Percentiles rank a stretch among this genome's conserved stretches.
Evolutionary conservation across 2,797 vertebrate species (phyloP).

Genomic region (Coluber constrictor): DNA sequence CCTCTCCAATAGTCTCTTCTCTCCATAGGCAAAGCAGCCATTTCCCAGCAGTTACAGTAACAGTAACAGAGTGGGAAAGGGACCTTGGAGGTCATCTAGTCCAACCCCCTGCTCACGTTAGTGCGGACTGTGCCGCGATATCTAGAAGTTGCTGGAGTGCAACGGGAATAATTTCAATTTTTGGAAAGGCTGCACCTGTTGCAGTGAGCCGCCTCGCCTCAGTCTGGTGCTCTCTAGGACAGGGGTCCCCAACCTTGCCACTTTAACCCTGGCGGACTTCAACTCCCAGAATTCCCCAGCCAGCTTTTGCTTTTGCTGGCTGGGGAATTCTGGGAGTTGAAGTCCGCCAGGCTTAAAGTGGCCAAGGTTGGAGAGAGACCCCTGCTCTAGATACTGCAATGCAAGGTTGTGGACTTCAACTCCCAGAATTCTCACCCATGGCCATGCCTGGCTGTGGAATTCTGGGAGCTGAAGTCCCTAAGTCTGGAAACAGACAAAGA

Average conservation of each 20-base stretch:
- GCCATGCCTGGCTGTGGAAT: neutral
- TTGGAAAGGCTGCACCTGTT: neutral
- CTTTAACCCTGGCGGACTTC: too few species aligned
- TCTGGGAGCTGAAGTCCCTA: neutral
- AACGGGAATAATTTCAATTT: neutral
- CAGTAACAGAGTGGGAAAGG: too few species aligned
- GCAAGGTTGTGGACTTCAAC: neutral
- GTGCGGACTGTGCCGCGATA: neutral
- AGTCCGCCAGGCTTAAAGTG: too few species aligned
- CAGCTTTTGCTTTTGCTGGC: too few species aligned
- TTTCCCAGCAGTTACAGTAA: neutral
- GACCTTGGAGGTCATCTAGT: too few species aligned
- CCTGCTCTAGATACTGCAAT: neutral
- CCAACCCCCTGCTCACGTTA: neutral
- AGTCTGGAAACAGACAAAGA: neutral
- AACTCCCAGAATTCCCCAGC: too few species aligned
- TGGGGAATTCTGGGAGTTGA: too few species aligned
- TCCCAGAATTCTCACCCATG: neutral
- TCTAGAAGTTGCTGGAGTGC: neutral
- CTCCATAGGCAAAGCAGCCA: neutral
- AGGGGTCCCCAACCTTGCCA: too few species aligned
- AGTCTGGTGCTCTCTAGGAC: neutral
- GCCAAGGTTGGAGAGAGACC: too few species aligned
- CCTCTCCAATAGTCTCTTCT: neutral
- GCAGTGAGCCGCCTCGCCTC: neutral